A percentile compares a stretch with the other conserved stretches of the same genome.
Evolutionary conservation across 2,888 invertebrate genomes (phyloP).

Genomic region (Mesodorylaimus sp.): DNA sequence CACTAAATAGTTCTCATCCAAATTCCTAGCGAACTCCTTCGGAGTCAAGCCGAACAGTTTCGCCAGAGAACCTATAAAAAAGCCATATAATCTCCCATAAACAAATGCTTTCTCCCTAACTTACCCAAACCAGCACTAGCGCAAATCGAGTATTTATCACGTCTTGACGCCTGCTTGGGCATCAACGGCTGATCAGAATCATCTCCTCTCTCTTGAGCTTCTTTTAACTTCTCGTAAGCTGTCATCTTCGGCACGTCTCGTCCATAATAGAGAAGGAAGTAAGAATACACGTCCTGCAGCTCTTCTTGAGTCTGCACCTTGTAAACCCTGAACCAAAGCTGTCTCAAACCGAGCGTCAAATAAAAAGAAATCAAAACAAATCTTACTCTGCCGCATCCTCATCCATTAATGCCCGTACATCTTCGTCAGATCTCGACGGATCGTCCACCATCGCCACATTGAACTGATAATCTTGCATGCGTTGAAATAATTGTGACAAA

Average conservation of each 20-base stretch:
- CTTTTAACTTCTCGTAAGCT: conserved; percentile 16
- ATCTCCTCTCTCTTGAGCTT: conserved; percentile 5
- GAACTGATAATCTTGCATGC: conserved; percentile 81
- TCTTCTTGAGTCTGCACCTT: conserved; percentile 69
- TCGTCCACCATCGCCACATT: conserved; percentile 51
- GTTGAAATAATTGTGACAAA: conserved; percentile 58
- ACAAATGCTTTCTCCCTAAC: conserved; percentile 7
- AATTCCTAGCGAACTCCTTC: conserved; percentile 84
- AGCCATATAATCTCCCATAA: neutral
- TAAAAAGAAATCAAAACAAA: neutral
- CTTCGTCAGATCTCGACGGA: conserved; percentile 41
- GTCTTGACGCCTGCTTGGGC: conserved; percentile 55
- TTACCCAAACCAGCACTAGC: conserved; percentile 13
- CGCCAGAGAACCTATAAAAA: conserved; percentile 51
- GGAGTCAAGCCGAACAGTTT: conserved; percentile 79
- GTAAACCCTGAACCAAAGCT: conserved; percentile 38
- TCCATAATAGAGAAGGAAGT: conserved; percentile 78
- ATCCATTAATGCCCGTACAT: conserved; percentile 59
- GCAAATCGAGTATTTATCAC: conserved; percentile 72
- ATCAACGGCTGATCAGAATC: neutral
- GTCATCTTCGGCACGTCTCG: conserved; percentile 37
- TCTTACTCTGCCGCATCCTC: conserved; percentile 44
- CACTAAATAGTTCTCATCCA: conserved; percentile 79
- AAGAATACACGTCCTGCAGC: conserved; percentile 72
- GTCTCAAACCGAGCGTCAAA: neutral